phyloP scores from a whole-genome alignment of 2,113 vertebrate species.

The Oncorhynchus masou region DNA sequence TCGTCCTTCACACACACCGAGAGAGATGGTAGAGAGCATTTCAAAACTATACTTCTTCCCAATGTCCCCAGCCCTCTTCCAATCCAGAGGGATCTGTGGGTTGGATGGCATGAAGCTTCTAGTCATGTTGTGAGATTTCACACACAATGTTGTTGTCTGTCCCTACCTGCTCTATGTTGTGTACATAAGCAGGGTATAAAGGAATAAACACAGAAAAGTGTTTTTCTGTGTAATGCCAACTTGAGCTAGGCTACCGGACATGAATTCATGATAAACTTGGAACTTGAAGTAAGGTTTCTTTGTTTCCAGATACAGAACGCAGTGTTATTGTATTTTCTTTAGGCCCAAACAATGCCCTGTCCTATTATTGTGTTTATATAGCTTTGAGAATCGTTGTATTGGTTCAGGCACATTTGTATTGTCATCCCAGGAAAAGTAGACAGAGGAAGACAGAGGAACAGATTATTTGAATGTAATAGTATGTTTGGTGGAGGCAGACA shows the following conservation, averaged over 20 bases:
- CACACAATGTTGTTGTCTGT: not conserved
- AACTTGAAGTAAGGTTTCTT: not conserved
- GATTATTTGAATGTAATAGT: not conserved
- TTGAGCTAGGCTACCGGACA: too few relatives aligned
- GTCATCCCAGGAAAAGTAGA: not conserved
- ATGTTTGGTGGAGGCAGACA: not conserved
- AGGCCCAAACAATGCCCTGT: not conserved
- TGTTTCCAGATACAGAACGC: not conserved
- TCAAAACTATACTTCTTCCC: not conserved
- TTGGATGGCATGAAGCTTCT: not conserved
- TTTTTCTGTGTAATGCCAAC: too few relatives aligned
- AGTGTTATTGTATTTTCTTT: not conserved
- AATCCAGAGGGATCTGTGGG: not conserved
- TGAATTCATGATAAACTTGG: not conserved
- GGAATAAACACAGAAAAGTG: not conserved
- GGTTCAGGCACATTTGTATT: not conserved
- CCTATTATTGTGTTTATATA: not conserved
- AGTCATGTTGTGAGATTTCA: not conserved
- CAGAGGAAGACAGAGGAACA: not conserved
- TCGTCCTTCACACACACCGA: not conserved
- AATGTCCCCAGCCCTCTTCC: not conserved
- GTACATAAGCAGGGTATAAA: not conserved
- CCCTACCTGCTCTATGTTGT: not conserved
- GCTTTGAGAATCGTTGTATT: not conserved
- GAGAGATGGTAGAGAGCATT: not conserved